phyloP scores from a whole-genome alignment of 2,888 invertebrate species.

The Chymomyza amoena region DNA sequence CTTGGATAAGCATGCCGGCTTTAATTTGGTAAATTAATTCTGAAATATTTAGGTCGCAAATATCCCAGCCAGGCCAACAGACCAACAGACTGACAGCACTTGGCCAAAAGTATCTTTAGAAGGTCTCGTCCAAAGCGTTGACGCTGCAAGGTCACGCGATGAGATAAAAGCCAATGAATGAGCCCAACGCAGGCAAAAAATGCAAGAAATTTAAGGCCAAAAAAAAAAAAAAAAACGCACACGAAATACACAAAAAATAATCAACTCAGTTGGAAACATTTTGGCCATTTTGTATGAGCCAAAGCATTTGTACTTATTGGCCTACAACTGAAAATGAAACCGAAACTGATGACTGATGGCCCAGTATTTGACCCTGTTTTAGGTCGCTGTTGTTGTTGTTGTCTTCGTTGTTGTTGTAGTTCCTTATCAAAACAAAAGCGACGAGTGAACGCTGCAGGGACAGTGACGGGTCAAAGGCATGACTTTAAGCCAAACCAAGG shows the following conservation, averaged over 20 bases:
- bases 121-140: not conserved
- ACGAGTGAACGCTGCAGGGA: slow-evolving; percentile 15
- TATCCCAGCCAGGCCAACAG: slow-evolving; percentile 24
- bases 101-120: no score
- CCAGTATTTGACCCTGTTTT: no score
- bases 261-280: slow-evolving; percentile 67
- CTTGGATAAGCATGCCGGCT: slow-evolving; percentile 65
- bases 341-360: slow-evolving; percentile 19
- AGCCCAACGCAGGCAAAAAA: slow-evolving; percentile 9
- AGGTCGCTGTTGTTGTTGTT: no score
- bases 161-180: slow-evolving; percentile 29
- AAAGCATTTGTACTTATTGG: no score
- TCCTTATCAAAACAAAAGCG: slow-evolving; percentile 34
- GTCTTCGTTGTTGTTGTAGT: no score
- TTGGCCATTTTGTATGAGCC: not conserved
- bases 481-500: slow-evolving; percentile 25
- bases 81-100: slow-evolving; percentile 7
- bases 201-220: slow-evolving; percentile 30
- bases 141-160: slow-evolving; percentile 16
- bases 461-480: slow-evolving; percentile 3
- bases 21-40: slow-evolving; percentile 71
- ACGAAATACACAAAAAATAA: slow-evolving; percentile 45
- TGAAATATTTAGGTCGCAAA: slow-evolving; percentile 63
- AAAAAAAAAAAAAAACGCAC: slow-evolving; percentile 23
- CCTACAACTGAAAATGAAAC: slow-evolving; percentile 22